phyloP scores from a whole-genome alignment of 2,888 invertebrate genomes.

The Fragum sueziense region DNA sequence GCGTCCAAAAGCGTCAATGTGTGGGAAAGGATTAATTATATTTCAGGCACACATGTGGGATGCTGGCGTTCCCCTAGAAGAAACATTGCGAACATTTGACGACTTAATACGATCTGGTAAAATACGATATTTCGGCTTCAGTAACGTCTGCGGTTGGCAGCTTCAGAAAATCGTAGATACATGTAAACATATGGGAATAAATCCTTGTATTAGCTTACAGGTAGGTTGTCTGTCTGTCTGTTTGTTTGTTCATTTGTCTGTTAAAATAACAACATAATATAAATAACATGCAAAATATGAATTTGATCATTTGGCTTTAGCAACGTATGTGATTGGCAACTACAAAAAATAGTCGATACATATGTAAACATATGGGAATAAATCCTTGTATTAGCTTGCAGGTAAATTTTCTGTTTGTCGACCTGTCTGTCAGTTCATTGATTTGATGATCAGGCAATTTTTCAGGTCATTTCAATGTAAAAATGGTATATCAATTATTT shows the following conservation, averaged over 20 bases:
- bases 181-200: constrained; percentile 60
- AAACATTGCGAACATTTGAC: constrained; percentile 74
- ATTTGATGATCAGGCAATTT: too few relatives aligned
- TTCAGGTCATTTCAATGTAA: too few relatives aligned
- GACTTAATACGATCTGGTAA: constrained; percentile 77
- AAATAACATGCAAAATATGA: too few relatives aligned
- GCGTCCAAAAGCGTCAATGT: background rate
- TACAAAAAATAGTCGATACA: constrained; percentile 75
- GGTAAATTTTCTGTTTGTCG: too few relatives aligned
- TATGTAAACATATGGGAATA: constrained; percentile 61
- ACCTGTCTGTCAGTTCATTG: too few relatives aligned
- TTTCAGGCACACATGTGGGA: constrained; percentile 77
- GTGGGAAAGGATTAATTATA: background rate
- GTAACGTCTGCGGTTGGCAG: constrained; percentile 79
- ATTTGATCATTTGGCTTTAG: constrained; percentile 76
- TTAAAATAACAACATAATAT: too few relatives aligned
- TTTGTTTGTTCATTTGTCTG: too few relatives aligned
- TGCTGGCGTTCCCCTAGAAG: constrained; percentile 73
- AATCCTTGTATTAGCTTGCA: constrained; percentile 66
- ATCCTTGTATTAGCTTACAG: constrained; percentile 66
- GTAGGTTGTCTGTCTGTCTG: too few relatives aligned
- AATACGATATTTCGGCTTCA: constrained; percentile 76
- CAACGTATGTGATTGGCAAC: constrained; percentile 78
- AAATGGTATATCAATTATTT: too few relatives aligned
- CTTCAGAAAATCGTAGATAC: constrained; percentile 75